These are phyloP conservation scores for Xenus cinereus DNA, from an alignment of 2,113 vertebrate species.

Conservation along the genomic window DNA sequence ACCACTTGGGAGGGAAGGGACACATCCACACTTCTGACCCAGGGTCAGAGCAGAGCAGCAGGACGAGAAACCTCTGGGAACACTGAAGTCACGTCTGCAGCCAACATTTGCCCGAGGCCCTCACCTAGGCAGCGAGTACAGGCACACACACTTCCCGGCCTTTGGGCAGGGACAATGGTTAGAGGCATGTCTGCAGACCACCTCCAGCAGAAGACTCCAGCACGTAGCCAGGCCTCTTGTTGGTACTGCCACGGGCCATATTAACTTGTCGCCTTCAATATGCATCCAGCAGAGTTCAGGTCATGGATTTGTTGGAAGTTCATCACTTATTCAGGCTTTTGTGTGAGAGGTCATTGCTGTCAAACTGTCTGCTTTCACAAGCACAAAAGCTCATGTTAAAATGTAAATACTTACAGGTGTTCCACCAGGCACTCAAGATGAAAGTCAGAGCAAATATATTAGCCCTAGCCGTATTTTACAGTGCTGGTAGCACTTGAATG, in stretches of 20 bases:
- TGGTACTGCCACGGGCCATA: slow-evolving; percentile 21
- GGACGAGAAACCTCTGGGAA: neutral
- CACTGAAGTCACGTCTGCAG: neutral
- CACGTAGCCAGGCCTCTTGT: neutral
- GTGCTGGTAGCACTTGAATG: slow-evolving; percentile 15
- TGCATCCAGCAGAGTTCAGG: slow-evolving; percentile 56
- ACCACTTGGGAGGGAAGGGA: neutral
- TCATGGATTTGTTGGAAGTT: slow-evolving; percentile 63
- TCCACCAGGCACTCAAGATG: slow-evolving; percentile 60
- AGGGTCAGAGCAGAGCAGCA: neutral
- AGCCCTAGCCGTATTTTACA: slow-evolving; percentile 10
- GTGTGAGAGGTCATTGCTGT: slow-evolving; percentile 55
- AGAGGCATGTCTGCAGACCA: neutral
- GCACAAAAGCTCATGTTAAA: slow-evolving; percentile 63
- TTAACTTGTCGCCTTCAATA: slow-evolving; percentile 52
- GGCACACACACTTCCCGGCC: neutral
- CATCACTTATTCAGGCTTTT: slow-evolving; percentile 67
- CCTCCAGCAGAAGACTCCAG: neutral
- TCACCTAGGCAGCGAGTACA: neutral
- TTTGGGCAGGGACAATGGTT: neutral
- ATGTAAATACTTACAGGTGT: slow-evolving; percentile 69
- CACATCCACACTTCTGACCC: neutral
- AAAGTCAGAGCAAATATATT: slow-evolving; percentile 63
- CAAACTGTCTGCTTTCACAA: slow-evolving; percentile 61
- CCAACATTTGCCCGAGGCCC: neutral